phyloP scores from a whole-genome alignment of 2,888 invertebrate species.

The Glaucopsyche alexis region DNA sequence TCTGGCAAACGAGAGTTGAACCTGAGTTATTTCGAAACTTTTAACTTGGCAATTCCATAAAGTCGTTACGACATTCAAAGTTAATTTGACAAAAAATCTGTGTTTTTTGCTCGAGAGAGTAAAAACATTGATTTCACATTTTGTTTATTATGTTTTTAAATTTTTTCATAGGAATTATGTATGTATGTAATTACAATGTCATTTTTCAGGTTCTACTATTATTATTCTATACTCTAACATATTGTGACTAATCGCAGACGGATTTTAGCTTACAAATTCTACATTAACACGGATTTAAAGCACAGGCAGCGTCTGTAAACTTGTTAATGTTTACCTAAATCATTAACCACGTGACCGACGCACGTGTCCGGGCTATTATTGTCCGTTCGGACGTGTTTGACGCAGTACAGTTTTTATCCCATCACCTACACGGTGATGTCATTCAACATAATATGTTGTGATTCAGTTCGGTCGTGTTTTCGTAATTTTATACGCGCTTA shows the following conservation, averaged over 20 bases:
- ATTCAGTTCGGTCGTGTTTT: constrained; percentile 10
- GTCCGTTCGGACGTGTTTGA: constrained; percentile 26
- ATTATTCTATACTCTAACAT: too few species aligned
- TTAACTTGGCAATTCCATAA: too few species aligned
- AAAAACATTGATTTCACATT: too few species aligned
- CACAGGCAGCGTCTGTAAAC: not conserved
- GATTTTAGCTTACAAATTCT: not conserved
- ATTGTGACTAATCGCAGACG: not conserved
- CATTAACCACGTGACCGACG: constrained; percentile 30
- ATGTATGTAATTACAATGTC: too few species aligned
- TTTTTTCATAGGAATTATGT: too few species aligned
- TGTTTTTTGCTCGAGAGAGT: too few species aligned
- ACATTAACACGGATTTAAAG: constrained; percentile 1
- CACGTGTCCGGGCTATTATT: constrained; percentile 33
- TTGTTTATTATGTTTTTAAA: too few species aligned
- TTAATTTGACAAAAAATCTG: too few species aligned
- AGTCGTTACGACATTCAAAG: too few species aligned
- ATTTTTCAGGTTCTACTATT: too few species aligned
- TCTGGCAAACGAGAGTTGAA: too few species aligned
- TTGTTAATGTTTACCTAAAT: constrained; percentile 11
- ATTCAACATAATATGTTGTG: constrained; percentile 26
- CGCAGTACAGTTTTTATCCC: constrained; percentile 30
- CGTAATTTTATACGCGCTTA: constrained; percentile 7
- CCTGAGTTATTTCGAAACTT: too few species aligned
- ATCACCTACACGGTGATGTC: constrained; percentile 42